A percentile compares a stretch with the other conserved stretches of the same genome.
Evolutionary conservation across 2,113 vertebrate genomes (phyloP).

Genomic region (Crypturellus undulatus): DNA sequence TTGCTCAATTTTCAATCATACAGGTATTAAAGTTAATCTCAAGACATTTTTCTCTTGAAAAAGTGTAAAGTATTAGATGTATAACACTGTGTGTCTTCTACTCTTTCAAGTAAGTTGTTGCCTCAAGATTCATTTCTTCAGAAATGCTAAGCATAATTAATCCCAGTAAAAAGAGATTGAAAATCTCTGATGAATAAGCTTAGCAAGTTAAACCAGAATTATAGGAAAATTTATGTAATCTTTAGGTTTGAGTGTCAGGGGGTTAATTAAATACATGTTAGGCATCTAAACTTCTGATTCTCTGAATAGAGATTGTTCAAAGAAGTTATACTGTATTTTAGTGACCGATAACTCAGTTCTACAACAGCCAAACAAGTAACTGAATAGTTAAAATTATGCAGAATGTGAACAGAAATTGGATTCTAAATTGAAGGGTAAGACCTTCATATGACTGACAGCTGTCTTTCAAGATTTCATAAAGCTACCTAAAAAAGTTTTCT

Average conservation of each 20-base stretch:
- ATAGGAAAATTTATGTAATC: not conserved
- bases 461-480: not conserved
- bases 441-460: not conserved
- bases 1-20: not conserved
- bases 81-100: not conserved
- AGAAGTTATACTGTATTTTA: not conserved
- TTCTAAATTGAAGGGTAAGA: constrained; percentile 9
- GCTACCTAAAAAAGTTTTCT: constrained; percentile 5
- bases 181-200: constrained; percentile 12
- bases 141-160: constrained; percentile 8
- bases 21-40: not conserved
- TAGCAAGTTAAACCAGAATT: not conserved
- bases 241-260: not conserved
- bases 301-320: not conserved
- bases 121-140: not conserved
- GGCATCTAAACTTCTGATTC: not conserved
- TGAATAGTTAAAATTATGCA: not conserved
- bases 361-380: not conserved
- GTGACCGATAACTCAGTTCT: not conserved
- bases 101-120: not conserved
- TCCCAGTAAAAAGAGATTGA: not conserved
- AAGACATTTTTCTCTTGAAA: not conserved
- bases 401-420: not conserved
- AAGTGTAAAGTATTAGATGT: not conserved
- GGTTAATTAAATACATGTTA: not conserved